Evolutionary conservation across 1,140 invertebrate genomes (phyloP).

Genomic region (Halictus rubicundus): DNA sequence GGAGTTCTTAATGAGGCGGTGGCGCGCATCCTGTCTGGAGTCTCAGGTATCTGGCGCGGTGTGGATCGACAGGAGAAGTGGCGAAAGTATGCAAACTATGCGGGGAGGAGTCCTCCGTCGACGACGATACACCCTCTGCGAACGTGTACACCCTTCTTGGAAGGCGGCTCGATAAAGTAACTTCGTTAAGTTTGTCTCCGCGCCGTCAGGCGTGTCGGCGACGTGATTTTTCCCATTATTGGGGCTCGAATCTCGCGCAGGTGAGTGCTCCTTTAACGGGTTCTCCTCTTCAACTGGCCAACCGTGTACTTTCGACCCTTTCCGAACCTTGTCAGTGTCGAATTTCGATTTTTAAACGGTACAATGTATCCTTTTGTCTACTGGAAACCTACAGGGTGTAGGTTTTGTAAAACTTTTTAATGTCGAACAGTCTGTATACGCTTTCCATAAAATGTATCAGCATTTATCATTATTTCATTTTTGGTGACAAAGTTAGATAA

Average conservation of each 20-base stretch:
- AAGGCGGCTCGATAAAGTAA: slow-evolving; percentile 15
- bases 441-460: too few species aligned
- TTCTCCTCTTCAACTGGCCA: too few species aligned
- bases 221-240: not conserved
- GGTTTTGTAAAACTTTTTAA: too few species aligned
- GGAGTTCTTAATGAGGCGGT: slow-evolving; percentile 57
- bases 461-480: too few species aligned
- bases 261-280: too few species aligned
- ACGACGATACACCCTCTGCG: slow-evolving; percentile 45
- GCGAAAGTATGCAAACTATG: slow-evolving; percentile 61
- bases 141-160: not conserved
- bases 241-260: not conserved
- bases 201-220: not conserved
- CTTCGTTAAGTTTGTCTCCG: slow-evolving; percentile 32
- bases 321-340: too few species aligned
- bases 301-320: too few species aligned
- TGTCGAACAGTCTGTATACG: too few species aligned
- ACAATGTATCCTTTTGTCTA: too few species aligned
- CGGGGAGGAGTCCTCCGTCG: slow-evolving; percentile 37
- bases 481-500: too few species aligned
- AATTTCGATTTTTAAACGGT: too few species aligned
- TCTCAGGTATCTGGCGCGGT: slow-evolving; percentile 51
- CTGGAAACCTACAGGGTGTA: too few species aligned
- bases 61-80: slow-evolving; percentile 49
- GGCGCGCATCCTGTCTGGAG: slow-evolving; percentile 53